phyloP scores from a whole-genome alignment of 2,888 invertebrate genomes.

The Leptothorax acervorum region DNA sequence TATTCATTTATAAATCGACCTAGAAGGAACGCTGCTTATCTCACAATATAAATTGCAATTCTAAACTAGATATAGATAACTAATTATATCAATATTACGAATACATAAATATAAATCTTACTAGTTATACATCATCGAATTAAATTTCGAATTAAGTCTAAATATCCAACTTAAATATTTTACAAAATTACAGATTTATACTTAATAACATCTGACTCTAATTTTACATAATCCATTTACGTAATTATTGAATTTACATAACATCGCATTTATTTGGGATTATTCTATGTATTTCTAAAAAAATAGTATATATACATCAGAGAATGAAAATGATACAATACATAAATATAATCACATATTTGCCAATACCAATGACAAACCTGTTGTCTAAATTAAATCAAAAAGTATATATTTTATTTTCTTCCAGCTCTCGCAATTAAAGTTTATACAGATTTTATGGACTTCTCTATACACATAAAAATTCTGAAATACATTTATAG shows the following conservation, averaged over 20 bases:
- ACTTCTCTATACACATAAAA: too few relatives aligned
- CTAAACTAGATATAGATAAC: neutral
- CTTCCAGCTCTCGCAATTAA: too few relatives aligned
- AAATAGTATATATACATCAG: neutral
- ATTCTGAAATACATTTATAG: too few relatives aligned
- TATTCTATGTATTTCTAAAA: neutral
- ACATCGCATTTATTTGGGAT: neutral
- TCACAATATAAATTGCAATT: slow-evolving; percentile 1
- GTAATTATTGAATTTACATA: neutral
- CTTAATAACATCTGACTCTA: neutral
- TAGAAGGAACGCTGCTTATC: neutral
- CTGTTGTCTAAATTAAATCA: too few relatives aligned
- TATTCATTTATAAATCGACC: neutral
- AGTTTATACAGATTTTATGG: too few relatives aligned
- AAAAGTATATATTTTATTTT: too few relatives aligned
- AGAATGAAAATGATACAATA: neutral
- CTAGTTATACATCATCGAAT: neutral
- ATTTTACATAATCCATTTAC: neutral
- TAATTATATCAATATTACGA: neutral
- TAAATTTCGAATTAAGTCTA: neutral
- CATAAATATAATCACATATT: too few relatives aligned
- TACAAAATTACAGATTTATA: neutral
- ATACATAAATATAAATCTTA: neutral
- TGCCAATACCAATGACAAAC: too few relatives aligned
- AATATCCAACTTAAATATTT: neutral